Evolutionary conservation across 2,888 invertebrate genomes (phyloP).

Genomic region (Eledone cirrhosa): DNA sequence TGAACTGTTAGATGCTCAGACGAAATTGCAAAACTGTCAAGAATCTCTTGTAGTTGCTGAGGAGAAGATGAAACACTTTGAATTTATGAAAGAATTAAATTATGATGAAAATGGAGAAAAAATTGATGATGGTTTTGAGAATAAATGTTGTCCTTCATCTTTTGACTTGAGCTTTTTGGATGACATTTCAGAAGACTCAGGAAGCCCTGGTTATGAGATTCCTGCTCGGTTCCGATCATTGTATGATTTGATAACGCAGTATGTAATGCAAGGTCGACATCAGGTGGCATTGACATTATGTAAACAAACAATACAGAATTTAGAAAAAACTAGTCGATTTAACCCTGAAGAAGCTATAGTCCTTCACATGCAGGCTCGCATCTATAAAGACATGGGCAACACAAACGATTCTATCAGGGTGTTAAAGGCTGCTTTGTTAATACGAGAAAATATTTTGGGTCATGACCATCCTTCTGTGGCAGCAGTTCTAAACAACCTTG

Average conservation of each 20-base stretch:
- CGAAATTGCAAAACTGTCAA: slow-evolving; percentile 16
- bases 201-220: slow-evolving; percentile 15
- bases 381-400: slow-evolving; percentile 23
- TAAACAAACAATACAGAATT: slow-evolving; percentile 20
- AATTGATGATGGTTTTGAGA: not conserved
- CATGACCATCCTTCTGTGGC: slow-evolving; percentile 2
- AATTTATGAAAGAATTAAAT: slow-evolving; percentile 18
- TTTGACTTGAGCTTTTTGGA: slow-evolving; percentile 22
- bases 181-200: not conserved
- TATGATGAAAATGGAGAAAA: not conserved
- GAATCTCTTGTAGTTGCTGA: slow-evolving; percentile 14
- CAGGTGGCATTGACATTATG: slow-evolving; percentile 17
- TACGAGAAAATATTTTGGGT: slow-evolving; percentile 10
- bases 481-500: slow-evolving; percentile 3
- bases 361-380: slow-evolving; percentile 23
- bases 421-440: not conserved
- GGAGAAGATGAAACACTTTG: slow-evolving; percentile 19
- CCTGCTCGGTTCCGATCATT: slow-evolving; percentile 18
- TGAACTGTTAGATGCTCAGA: slow-evolving; percentile 14
- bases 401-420: not conserved
- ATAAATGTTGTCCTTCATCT: not conserved
- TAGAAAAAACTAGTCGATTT: slow-evolving; percentile 1
- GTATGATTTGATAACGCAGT: slow-evolving; percentile 18
- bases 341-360: slow-evolving; percentile 18
- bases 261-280: slow-evolving; percentile 17